Percentiles rank a stretch among this genome's conserved stretches.
These are phyloP conservation scores for Trichoplusia ni DNA, from an alignment of 1,140 invertebrate genomes.

Conservation along the genomic window DNA sequence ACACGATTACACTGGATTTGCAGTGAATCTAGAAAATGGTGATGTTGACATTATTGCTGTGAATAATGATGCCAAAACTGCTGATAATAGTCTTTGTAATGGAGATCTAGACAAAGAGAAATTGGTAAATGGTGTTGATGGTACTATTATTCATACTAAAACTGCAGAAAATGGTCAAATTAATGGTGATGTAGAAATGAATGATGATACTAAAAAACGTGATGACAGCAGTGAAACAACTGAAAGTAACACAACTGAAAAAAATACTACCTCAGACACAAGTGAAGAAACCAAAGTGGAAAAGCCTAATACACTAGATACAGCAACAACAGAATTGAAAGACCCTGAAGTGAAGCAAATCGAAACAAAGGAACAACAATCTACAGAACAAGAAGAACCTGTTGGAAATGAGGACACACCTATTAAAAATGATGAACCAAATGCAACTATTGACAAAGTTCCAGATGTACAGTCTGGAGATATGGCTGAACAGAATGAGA, in stretches of 20 bases:
- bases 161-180: neutral
- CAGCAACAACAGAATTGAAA: too few relatives aligned
- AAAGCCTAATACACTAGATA: too few relatives aligned
- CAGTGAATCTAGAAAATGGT: conserved; percentile 57
- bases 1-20: conserved; percentile 84
- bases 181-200: conserved; percentile 13
- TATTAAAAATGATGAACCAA: too few relatives aligned
- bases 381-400: too few relatives aligned
- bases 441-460: too few relatives aligned
- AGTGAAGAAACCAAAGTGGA: too few relatives aligned
- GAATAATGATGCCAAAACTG: conserved; percentile 29
- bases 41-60: conserved; percentile 43
- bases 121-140: neutral
- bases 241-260: neutral
- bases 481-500: neutral
- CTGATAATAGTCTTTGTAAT: conserved; percentile 22
- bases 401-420: too few relatives aligned
- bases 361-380: too few relatives aligned
- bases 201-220: conserved; percentile 11
- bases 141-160: neutral
- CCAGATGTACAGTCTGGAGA: neutral
- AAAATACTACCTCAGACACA: neutral
- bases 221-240: too few relatives aligned
- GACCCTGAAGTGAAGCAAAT: too few relatives aligned
- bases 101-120: neutral